Evolutionary conservation across 2,797 vertebrate species (phyloP).

Genomic region (Eupleurogrammus muticus): DNA sequence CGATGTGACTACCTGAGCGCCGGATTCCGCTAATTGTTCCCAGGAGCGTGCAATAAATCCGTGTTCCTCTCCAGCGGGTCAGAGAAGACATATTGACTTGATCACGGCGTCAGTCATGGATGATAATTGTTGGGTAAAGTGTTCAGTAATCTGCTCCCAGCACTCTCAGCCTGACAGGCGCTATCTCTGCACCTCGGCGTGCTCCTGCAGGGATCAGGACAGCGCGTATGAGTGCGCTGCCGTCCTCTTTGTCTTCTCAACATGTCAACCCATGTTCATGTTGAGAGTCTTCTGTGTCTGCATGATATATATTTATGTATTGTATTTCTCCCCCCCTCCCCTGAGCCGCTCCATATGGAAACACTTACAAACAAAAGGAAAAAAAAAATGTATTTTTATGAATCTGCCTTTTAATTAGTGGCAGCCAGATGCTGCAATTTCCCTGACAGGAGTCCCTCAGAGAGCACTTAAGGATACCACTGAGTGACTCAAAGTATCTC

Average conservation of each 20-base stretch:
- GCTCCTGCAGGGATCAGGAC: constrained; percentile 10
- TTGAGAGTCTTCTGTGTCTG: background rate
- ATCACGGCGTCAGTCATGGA: constrained; percentile 75
- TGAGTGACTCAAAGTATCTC: background rate
- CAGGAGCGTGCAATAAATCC: constrained; percentile 68
- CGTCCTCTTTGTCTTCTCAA: constrained; percentile 2
- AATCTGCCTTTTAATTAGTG: constrained; percentile 63
- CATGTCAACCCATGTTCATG: background rate
- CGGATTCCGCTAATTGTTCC: constrained; percentile 67
- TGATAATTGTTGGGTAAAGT: constrained; percentile 76
- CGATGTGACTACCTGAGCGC: constrained; percentile 22
- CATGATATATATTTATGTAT: constrained; percentile 40
- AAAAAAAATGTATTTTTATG: constrained; percentile 53
- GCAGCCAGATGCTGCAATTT: constrained; percentile 64
- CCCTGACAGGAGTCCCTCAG: constrained; percentile 37
- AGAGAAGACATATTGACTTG: constrained; percentile 78
- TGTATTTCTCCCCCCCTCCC: constrained; percentile 36
- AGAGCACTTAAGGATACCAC: background rate
- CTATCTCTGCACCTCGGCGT: constrained; percentile 10
- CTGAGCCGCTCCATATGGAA: constrained; percentile 66
- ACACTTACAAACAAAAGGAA: constrained; percentile 68
- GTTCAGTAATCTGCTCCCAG: constrained; percentile 61
- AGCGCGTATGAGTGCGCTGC: background rate
- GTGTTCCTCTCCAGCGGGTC: constrained; percentile 71
- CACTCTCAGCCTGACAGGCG: constrained; percentile 33